phyloP scores from a whole-genome alignment of 2,113 vertebrate species.

The Tetraodon nigroviridis region DNA sequence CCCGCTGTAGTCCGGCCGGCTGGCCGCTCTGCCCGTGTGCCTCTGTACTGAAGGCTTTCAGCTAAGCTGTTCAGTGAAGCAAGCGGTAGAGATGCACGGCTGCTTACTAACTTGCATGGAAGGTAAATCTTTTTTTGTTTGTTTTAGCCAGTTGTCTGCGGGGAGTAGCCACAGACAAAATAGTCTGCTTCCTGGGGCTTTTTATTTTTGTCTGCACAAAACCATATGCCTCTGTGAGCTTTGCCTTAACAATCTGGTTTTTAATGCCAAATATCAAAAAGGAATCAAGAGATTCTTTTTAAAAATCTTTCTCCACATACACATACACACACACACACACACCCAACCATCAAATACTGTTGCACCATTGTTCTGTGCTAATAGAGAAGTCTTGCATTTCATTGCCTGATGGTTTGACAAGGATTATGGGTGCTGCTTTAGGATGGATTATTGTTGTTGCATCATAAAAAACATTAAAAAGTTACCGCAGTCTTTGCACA shows the following conservation, averaged over 20 bases:
- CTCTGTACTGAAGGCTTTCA: slow-evolving; percentile 50
- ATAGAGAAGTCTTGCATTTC: too few species aligned
- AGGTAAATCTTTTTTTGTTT: slow-evolving; percentile 24
- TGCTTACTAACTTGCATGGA: slow-evolving; percentile 22
- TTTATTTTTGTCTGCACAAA: slow-evolving; percentile 5
- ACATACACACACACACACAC: too few species aligned
- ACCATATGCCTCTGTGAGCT: too few species aligned
- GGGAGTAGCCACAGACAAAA: neutral
- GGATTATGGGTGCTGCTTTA: slow-evolving; percentile 42
- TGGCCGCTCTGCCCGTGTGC: slow-evolving; percentile 6
- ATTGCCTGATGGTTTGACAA: too few species aligned
- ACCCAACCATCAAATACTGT: too few species aligned
- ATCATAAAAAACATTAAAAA: slow-evolving; percentile 37
- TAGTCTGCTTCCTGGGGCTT: slow-evolving; percentile 4
- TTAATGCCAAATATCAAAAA: too few species aligned
- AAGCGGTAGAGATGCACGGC: slow-evolving; percentile 12
- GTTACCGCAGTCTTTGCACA: slow-evolving; percentile 1
- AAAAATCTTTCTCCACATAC: too few species aligned
- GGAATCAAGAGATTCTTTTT: too few species aligned
- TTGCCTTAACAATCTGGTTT: too few species aligned
- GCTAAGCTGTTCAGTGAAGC: slow-evolving; percentile 42
- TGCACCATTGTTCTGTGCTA: too few species aligned
- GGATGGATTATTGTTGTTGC: slow-evolving; percentile 39
- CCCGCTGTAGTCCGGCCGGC: slow-evolving; percentile 10
- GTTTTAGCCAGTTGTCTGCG: slow-evolving; percentile 15